Evolutionary conservation across 1,140 invertebrate species (phyloP).

Genomic region (Nixonia krombeini): DNA sequence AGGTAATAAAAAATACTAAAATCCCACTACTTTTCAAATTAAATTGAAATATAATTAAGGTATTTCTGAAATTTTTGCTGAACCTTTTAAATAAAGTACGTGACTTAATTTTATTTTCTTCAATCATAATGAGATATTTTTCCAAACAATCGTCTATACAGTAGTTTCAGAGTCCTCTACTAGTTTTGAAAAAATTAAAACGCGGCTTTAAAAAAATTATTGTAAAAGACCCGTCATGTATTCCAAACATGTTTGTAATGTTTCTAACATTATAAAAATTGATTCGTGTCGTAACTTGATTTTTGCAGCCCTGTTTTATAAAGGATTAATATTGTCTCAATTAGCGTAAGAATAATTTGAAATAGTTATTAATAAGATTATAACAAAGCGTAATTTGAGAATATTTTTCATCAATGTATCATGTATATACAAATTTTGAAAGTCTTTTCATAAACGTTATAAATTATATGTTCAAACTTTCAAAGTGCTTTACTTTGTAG

Average conservation of each 20-base stretch:
- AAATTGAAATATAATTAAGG: background rate
- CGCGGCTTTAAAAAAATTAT: too few species aligned
- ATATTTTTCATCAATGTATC: background rate
- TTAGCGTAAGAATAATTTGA: background rate
- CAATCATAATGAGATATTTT: background rate
- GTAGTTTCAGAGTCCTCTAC: too few species aligned
- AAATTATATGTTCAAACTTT: background rate
- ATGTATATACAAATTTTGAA: conserved; percentile 2
- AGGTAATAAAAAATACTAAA: background rate
- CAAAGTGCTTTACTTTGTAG: background rate
- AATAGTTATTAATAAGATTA: background rate
- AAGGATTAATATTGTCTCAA: background rate
- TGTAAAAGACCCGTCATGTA: too few species aligned
- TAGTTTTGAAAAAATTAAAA: too few species aligned
- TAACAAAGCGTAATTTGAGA: background rate
- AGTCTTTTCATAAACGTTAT: background rate
- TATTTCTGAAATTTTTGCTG: background rate
- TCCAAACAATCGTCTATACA: too few species aligned
- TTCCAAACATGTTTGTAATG: too few species aligned
- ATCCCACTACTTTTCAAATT: background rate
- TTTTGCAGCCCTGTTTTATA: too few species aligned
- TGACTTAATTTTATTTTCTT: background rate
- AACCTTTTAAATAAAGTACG: background rate
- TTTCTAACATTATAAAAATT: too few species aligned
- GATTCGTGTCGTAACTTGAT: too few species aligned